phyloP scores from a whole-genome alignment of 2,888 invertebrate species.

The Epirrhoe alternata region DNA sequence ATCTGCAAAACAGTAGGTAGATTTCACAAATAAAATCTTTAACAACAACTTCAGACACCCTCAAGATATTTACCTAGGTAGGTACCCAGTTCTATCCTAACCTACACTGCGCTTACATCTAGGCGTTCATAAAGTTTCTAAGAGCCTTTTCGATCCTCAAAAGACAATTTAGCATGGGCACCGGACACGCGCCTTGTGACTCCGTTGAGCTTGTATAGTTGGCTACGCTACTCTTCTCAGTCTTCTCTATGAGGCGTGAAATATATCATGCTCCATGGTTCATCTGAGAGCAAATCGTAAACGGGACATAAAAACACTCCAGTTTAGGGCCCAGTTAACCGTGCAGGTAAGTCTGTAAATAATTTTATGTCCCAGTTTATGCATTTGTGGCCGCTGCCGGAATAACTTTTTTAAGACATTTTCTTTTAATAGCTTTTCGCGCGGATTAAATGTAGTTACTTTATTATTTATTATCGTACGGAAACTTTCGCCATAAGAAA shows the following conservation, averaged over 20 bases:
- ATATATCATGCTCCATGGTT: constrained; percentile 13
- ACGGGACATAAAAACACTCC: constrained; percentile 69
- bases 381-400: constrained; percentile 40
- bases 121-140: too few species aligned
- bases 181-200: too few species aligned
- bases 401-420: constrained; percentile 27
- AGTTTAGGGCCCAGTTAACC: constrained; percentile 68
- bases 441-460: neutral
- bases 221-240: too few species aligned
- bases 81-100: too few species aligned
- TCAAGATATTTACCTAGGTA: too few species aligned
- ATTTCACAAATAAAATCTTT: too few species aligned
- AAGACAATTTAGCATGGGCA: too few species aligned
- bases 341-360: constrained; percentile 71
- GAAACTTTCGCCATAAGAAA: neutral
- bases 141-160: too few species aligned
- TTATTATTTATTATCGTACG: neutral
- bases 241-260: neutral
- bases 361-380: constrained; percentile 59
- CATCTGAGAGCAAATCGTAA: constrained; percentile 55
- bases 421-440: constrained; percentile 1
- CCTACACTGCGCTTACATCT: too few species aligned
- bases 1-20: too few species aligned
- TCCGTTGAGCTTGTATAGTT: too few species aligned
- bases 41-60: too few species aligned